Base-by-base conservation (phyloP, 2,797 vertebrate genomes). In the Tympanoctomys barrerae region DNA sequence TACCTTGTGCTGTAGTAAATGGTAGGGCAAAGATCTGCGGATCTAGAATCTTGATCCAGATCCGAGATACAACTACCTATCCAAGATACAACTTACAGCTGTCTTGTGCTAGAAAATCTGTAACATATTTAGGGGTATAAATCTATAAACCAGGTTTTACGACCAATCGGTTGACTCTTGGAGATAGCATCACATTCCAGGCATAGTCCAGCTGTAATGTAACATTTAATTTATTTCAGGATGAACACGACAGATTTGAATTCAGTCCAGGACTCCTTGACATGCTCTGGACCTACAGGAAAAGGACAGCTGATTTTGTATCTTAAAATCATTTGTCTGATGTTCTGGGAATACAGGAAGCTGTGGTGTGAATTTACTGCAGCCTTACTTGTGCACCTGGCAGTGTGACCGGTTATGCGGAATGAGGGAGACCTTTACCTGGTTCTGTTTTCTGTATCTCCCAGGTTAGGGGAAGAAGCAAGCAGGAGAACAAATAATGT, bases 211-310 rank as follows among this genome's bases (percentile, higher is more conserved):
- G 5, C 36, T 79, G n/a, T 7, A 80, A 14, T 0, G 2, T 83
- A 89, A 85, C 8, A 64, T 77, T 68, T 80, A 79, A 87, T 93
- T 91, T 94, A 68, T 81, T 73, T 94, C 26, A 85, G 81, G 28
- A 66, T 88, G n/a, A 85, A 28, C 61, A 62, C 59, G 57, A 75
- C 18, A 64, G 31, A 33, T 42, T 79, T 68, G 54, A 89, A 33
- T 79, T 89, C 49, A 46, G 31, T 52, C 33, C 19, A 87, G 52
- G 46, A 70, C 16, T 54, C 24, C 85, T 92, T 87, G 61, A 42
- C 22, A 16, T 24, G 77, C 62, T 87, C 39, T 61, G 62, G 54
- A 77, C 39, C 12, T 4, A 52, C 28, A 46, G 73, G 26, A 8
- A 21, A 62, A 84, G n/a, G 39, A 75, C 6, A 83, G 64, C 31